phyloP scores from a whole-genome alignment of 2,888 invertebrate species.

The Ormia ochracea region DNA sequence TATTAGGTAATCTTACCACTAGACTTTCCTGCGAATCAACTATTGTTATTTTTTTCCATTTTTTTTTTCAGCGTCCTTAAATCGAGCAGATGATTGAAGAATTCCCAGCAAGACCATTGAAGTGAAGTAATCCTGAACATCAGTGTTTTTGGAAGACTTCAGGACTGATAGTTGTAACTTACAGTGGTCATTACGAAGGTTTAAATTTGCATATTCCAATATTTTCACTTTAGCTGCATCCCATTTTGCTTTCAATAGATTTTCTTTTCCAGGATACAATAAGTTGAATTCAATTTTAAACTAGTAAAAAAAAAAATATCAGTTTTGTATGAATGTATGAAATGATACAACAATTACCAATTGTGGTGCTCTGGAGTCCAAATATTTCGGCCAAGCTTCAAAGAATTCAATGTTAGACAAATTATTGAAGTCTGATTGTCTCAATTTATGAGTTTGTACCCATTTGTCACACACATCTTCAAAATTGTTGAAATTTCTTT shows the following conservation, averaged over 20 bases:
- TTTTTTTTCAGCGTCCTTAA: constrained; percentile 46
- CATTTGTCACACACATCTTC: constrained; percentile 38
- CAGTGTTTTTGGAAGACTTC: constrained; percentile 9
- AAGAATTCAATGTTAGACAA: constrained; percentile 11
- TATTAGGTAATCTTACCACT: constrained; percentile 41
- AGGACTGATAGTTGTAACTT: background rate
- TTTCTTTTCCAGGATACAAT: constrained; percentile 34
- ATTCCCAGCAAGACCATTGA: constrained; percentile 50
- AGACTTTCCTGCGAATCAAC: constrained; percentile 61
- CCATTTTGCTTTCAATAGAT: constrained; percentile 38
- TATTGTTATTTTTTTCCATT: constrained; percentile 57
- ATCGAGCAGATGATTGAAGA: constrained; percentile 40
- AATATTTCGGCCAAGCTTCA: constrained; percentile 25
- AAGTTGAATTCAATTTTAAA: constrained; percentile 39
- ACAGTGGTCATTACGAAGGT: background rate
- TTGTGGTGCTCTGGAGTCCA: constrained; percentile 23
- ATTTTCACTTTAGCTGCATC: constrained; percentile 41
- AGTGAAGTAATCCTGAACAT: constrained; percentile 39
- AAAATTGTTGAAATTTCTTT: constrained; percentile 9
- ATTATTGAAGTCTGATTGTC: constrained; percentile 22
- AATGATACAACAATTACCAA: background rate
- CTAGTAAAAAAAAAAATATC: constrained; percentile 18
- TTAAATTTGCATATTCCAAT: background rate
- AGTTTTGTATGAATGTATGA: background rate
- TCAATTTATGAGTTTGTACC: constrained; percentile 24